Base-by-base conservation (phyloP, 2,113 vertebrate species). In the Lucifuga dentata region DNA sequence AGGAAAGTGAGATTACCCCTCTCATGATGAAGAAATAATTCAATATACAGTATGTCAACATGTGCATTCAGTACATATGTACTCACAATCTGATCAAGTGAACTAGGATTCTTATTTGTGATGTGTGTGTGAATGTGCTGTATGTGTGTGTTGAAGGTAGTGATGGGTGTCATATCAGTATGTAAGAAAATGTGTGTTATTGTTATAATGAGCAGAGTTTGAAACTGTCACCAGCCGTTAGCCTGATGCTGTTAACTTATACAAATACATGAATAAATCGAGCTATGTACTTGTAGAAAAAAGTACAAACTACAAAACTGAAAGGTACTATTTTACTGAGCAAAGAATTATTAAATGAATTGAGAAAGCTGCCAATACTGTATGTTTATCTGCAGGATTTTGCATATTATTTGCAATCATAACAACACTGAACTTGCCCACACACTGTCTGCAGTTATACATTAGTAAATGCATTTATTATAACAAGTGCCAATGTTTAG, bases 341-440 rank as follows among this genome's bases (percentile, higher is more conserved):
- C 51, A 20, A 57, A 68, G 63, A 10, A 16, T 3, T 16, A 51
- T 60, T 46, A 48, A 36, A n/a, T 24, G 3, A 74, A 49, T 24
- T n/a, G 20, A 70, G 15, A 39, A 40, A 3, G n/a, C 43, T 35
- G 13, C 32, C 2, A 36, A 61, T 35, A 45, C n/a, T n/a, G n/a
- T n/a, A n/a, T 41, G 36, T 66, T 70, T 59, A 53, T 67, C 63
- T 52, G 48, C 48, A 49, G 68, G 20, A 43, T 44, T 79, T 68
- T 68, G 15, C 46, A 78, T 61, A 19, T 59, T 3, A 61, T 70
- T 79, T 57, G 35, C 64, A 83, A 51, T 43, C 24, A 49, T 29
- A 70, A 48, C 43, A 38, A 62, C 44, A 55, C 41, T n/a, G n/a
- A n/a, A n/a, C n/a, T n/a, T n/a, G 45, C 48, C 36, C 67, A 63